These are phyloP conservation scores for Mallotus villosus DNA, from an alignment of 2,797 vertebrate species.

Conservation along the genomic window DNA sequence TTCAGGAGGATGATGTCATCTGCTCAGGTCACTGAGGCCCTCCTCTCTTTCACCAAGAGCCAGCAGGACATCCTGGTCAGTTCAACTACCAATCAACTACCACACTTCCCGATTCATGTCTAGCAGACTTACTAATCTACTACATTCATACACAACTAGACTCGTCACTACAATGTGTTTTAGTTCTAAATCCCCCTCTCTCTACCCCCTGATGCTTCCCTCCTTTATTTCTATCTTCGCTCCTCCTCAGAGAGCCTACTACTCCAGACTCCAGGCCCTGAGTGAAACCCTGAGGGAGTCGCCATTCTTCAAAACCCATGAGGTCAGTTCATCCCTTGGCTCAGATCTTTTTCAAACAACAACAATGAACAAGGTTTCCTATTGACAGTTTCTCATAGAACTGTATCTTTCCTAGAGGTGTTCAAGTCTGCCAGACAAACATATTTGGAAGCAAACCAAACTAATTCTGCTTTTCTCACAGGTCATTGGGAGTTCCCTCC, in stretches of 20 bases:
- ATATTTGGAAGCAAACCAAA: background rate
- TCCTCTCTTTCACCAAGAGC: conserved; percentile 79
- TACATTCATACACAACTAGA: too few relatives aligned
- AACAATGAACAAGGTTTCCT: background rate
- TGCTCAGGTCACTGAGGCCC: conserved; percentile 75
- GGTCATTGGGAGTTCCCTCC: conserved; percentile 90
- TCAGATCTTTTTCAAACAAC: background rate
- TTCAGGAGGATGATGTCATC: conserved; percentile 78
- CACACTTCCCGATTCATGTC: background rate
- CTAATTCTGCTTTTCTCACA: conserved; percentile 36
- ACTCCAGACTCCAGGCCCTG: conserved; percentile 71
- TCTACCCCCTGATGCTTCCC: conserved; percentile 6
- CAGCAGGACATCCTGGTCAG: conserved; percentile 78
- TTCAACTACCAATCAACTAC: conserved; percentile 14
- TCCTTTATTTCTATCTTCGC: background rate
- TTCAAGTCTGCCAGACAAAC: background rate
- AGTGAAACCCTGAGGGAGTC: conserved; percentile 65
- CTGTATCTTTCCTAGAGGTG: too few relatives aligned
- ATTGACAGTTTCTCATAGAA: too few relatives aligned
- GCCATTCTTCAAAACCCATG: conserved; percentile 72
- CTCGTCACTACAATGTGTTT: too few relatives aligned
- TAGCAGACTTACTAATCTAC: background rate
- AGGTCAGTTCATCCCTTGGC: conserved; percentile 59
- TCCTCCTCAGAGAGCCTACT: conserved; percentile 65
- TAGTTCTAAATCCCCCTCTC: background rate